Conservation (phyloP, 2,888 invertebrate genomes). For the Entomobrya proxima region DNA sequence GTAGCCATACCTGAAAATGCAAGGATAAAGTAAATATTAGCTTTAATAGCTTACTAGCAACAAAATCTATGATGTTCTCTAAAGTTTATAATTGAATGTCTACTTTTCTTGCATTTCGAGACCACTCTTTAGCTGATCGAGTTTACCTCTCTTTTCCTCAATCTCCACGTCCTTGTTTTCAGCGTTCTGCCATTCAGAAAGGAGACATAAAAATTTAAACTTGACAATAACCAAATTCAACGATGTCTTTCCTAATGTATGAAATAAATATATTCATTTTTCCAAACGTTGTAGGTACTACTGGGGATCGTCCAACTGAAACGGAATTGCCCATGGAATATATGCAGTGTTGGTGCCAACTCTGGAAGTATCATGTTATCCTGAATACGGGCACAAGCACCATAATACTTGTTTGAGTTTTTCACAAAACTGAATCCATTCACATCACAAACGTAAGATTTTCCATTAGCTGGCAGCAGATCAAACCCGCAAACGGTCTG, state of each 20-base stretch:
- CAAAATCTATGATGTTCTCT: too few relatives aligned
- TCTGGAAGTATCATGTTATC: slow-evolving; percentile 98
- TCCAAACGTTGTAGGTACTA: slow-evolving; percentile 98
- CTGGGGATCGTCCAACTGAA: slow-evolving; percentile 99
- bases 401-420: slow-evolving; percentile 99
- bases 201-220: too few relatives aligned
- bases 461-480: slow-evolving; percentile 96
- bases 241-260: slow-evolving; percentile 92
- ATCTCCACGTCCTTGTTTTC: slow-evolving; percentile 90
- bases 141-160: slow-evolving; percentile 96
- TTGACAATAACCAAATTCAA: too few relatives aligned
- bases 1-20: slow-evolving; percentile 92
- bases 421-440: slow-evolving; percentile 99
- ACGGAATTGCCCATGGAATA: slow-evolving; percentile 99
- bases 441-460: slow-evolving; percentile 99
- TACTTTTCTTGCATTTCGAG: slow-evolving; percentile 99
- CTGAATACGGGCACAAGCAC: slow-evolving; percentile 98
- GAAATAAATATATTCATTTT: slow-evolving; percentile 93
- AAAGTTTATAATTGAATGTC: too few relatives aligned
- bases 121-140: slow-evolving; percentile 98
- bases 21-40: too few relatives aligned
- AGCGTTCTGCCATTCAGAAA: slow-evolving; percentile 92
- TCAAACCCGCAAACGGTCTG: slow-evolving; percentile 99
- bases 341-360: slow-evolving; percentile 94
- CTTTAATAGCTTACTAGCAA: too few relatives aligned